Base-by-base conservation (phyloP, 2,113 vertebrate species). In the Oncorhynchus mykiss region DNA sequence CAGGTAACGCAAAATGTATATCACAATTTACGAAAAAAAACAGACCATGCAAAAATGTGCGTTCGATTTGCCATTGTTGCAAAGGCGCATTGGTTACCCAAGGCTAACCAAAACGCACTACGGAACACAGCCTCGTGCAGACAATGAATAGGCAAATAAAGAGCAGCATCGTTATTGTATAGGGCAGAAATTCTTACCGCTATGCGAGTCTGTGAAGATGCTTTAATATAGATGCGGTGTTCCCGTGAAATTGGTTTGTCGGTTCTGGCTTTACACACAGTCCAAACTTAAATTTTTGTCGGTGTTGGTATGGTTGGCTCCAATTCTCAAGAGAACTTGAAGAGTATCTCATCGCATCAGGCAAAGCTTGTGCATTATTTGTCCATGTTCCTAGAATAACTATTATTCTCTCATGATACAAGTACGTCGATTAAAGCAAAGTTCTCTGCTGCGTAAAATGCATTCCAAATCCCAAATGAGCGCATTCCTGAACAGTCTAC, bases 201-300 rank as follows among this genome's bases (percentile, higher is more conserved):
- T 84, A 49, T 86, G 92, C 93, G 93, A 94, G 92, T 89, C 93
- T 92, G 93, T 94, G 93, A 90, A 91, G 86, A 91, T 88, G 86
- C 78, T 88, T 88, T 88, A 82, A 86, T 86, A 83, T 85, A 80
- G 77, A 74, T 86, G 89, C 88, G 90, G 86, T 77, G 85, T 62
- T 86, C 78, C 85, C 79, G 48, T 66, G 68, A 83, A 84, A 77
- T 69, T 83, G 73, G 29, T 22, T 45, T 18, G 80, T 85, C 76
- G 75, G 80, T 82, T 75, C 72, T 86, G 85, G 82, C 87, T 89
- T 82, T 18, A 59, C 34, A 34, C 67, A 77, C 81, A 81, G 88
- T 91, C 90, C 89, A 90, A 88, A 91, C 88, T 86, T 85, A 80
- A 84, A 85, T 77, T 66, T 73, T 6, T 24, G 12, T 49, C 67